Conservation (phyloP, 2,113 vertebrate species). For the Bagarius yarrelli region DNA sequence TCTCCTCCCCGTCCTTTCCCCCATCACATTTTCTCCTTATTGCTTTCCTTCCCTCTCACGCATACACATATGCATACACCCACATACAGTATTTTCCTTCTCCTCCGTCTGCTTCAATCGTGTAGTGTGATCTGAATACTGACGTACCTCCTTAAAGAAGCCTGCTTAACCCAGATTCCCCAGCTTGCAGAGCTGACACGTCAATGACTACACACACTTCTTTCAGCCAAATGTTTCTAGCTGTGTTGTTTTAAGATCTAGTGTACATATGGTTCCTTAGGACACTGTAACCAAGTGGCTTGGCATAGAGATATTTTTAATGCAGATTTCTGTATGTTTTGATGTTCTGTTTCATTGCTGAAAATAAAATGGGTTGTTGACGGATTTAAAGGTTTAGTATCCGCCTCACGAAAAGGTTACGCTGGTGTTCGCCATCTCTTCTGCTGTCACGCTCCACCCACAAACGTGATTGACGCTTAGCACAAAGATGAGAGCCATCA, state of each 20-base stretch:
- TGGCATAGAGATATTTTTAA: background rate
- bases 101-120: slow-evolving; percentile 33
- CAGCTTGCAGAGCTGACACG: background rate
- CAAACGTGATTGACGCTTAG: slow-evolving; percentile 12
- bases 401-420: slow-evolving; percentile 25
- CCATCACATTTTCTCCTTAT: background rate
- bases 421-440: slow-evolving; percentile 16
- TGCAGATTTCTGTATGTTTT: background rate
- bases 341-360: background rate
- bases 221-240: background rate
- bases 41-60: slow-evolving; percentile 26
- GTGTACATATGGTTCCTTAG: background rate
- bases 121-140: slow-evolving; percentile 34
- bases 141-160: slow-evolving; percentile 27
- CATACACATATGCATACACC: slow-evolving; percentile 32
- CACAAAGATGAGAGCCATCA: slow-evolving; percentile 25
- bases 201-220: background rate
- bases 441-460: slow-evolving; percentile 8
- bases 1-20: background rate
- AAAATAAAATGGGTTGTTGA: background rate
- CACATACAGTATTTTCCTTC: slow-evolving; percentile 40
- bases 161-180: slow-evolving; percentile 1
- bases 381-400: background rate
- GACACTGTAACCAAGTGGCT: no score
- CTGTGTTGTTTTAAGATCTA: background rate